phyloP scores from a whole-genome alignment of 2,888 invertebrate genomes.

The Euzetes globulus region DNA sequence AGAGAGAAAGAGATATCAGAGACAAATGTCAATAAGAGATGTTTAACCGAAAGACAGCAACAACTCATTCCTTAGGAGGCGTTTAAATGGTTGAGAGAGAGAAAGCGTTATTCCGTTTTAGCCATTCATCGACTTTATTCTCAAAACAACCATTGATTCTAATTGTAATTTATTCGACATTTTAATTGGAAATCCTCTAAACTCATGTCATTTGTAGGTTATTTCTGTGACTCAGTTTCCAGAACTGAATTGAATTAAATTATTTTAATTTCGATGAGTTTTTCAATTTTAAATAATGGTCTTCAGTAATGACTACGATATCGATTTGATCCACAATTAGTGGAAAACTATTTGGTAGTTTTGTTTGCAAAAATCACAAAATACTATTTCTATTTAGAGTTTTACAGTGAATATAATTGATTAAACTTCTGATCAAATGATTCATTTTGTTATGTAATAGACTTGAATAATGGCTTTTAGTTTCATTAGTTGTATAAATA shows the following conservation, averaged over 20 bases:
- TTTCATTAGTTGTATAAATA: background rate
- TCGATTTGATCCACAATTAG: background rate
- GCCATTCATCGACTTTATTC: background rate
- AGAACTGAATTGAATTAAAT: background rate
- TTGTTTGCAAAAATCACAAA: background rate
- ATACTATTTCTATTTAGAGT: background rate
- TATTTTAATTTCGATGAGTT: background rate
- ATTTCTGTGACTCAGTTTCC: background rate
- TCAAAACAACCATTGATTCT: background rate
- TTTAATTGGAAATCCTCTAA: constrained; percentile 4
- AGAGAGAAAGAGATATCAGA: background rate
- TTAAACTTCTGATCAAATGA: background rate
- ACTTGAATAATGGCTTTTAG: background rate
- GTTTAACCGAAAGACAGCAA: background rate
- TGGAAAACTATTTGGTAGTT: background rate
- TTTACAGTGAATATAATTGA: background rate
- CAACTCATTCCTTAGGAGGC: too few relatives aligned
- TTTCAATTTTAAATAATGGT: background rate
- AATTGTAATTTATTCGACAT: constrained; percentile 7
- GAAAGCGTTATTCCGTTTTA: too few relatives aligned
- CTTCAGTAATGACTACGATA: background rate
- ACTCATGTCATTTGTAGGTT: background rate
- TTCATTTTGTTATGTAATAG: background rate
- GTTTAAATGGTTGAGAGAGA: too few relatives aligned
- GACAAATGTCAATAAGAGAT: background rate